Base-by-base conservation (phyloP, 2,888 invertebrate genomes). In the Maniola hyperantus region DNA sequence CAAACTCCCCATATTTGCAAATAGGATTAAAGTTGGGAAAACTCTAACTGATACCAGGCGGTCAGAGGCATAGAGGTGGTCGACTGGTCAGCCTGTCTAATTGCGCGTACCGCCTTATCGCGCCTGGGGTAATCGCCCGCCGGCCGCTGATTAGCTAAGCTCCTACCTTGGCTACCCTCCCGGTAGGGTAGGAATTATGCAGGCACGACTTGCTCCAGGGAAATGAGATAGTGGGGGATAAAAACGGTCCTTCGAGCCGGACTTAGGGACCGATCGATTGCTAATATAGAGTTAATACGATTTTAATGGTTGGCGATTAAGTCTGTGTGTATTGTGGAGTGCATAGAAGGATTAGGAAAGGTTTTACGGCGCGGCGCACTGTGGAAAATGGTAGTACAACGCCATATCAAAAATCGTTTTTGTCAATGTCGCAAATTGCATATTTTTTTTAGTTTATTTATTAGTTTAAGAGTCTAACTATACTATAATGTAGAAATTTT, bases 81-180 rank as follows among this genome's bases (percentile, higher is more conserved):
- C 90, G 89, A 87, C 80, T 81, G 90, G 90, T 89, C 90, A 89
- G 87, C 80, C 80, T 78, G 85, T 77, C 87, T 89, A 91, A 89
- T 91, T 90, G 91, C 83, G 86, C 90, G 89, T 82, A 83, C 84
- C 85, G 87, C 83, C 88, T 91, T 91, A 90, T 89, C 91, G 88
- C 84, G 81, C 80, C 78, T 79, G 82, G 83, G 82, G 88, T 89
- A 89, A 91, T 89, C 87, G 87, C 82, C 88, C 87, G 84, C 76
- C 81, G 83, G 83, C 79, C 81, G 80, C 87, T 89, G 91, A 91
- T 91, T 90, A 90, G 85, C 88, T 87, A 89, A 89, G 89, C 90
- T 85, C 83, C 83, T 79, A 77, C 87, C 87, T 82, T 79, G 77
- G 85, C 87, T 82, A 75, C 82, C 85, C 88, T 87, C 80, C 83